phyloP scores from a whole-genome alignment of 2,797 vertebrate species.

The Macropodus opercularis region DNA sequence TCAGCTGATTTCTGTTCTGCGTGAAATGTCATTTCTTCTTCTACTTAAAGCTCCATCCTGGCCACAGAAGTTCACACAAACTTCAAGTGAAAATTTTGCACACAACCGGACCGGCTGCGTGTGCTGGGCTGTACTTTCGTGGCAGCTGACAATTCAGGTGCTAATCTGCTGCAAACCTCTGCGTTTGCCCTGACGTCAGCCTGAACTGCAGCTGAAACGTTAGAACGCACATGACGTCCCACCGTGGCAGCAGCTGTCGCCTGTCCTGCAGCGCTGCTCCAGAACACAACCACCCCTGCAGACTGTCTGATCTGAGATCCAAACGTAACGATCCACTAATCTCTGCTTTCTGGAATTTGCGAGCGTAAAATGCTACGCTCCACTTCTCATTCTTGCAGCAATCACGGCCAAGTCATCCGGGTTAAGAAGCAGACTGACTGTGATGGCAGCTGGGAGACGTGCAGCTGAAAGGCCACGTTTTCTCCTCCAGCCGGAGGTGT shows the following conservation, averaged over 20 bases:
- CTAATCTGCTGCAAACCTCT: background rate
- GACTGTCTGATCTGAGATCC: constrained; percentile 21
- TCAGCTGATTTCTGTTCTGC: too few species aligned
- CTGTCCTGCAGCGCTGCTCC: constrained; percentile 6
- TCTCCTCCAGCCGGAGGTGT: constrained; percentile 30
- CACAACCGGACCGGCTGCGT: too few species aligned
- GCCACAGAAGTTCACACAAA: too few species aligned
- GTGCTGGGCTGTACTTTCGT: too few species aligned
- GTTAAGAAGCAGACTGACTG: background rate
- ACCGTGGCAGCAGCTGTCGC: background rate
- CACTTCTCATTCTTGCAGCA: constrained; percentile 19
- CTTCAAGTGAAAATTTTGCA: too few species aligned
- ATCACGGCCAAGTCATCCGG: background rate
- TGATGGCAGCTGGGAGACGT: background rate
- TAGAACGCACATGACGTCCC: background rate
- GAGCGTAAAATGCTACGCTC: constrained; percentile 6
- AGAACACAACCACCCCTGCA: constrained; percentile 8
- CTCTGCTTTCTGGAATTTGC: background rate
- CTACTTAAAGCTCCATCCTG: too few species aligned
- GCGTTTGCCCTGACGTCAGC: background rate
- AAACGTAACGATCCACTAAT: background rate
- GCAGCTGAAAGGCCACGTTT: constrained; percentile 27
- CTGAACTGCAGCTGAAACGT: constrained; percentile 7
- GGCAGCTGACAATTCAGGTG: background rate
- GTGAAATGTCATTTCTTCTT: too few species aligned